phyloP scores from a whole-genome alignment of 92 coral and sea anemone species.

The Phymanthus crucifer region DNA sequence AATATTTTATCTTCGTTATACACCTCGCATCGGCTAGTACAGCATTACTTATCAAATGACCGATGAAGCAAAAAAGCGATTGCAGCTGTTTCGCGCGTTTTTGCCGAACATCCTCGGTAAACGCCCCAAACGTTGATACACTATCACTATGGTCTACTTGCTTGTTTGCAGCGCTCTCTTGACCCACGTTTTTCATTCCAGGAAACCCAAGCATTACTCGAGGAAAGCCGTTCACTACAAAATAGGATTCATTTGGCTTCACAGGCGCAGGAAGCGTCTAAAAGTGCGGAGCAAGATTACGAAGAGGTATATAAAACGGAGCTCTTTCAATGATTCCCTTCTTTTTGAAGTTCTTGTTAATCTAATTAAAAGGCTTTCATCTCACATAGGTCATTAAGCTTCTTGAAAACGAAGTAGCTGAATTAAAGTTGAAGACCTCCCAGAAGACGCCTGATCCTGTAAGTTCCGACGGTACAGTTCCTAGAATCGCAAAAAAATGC shows the following conservation, averaged over 20 bases:
- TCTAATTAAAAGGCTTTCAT: not conserved
- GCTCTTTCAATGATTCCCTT: conserved; percentile 4
- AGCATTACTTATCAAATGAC: no score
- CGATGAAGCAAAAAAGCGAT: no score
- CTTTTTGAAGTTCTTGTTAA: not conserved
- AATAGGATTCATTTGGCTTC: conserved; percentile 90
- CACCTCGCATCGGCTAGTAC: no score
- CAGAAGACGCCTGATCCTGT: conserved; percentile 83
- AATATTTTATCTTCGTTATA: no score
- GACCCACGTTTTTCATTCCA: not conserved
- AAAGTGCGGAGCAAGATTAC: conserved; percentile 84
- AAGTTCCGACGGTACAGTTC: conserved; percentile 24
- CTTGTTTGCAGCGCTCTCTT: not conserved
- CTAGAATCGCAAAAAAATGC: no score
- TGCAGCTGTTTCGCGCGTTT: no score
- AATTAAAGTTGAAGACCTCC: conserved; percentile 63
- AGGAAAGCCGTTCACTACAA: conserved; percentile 84
- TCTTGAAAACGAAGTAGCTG: conserved; percentile 77
- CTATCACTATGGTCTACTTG: no score
- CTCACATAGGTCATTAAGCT: conserved; percentile 67
- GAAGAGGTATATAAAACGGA: conserved; percentile 65
- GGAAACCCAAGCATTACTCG: conserved; percentile 83
- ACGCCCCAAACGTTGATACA: no score
- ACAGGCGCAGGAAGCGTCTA: conserved; percentile 90
- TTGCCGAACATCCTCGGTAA: no score